Evolutionary conservation across 2,888 invertebrate genomes (phyloP).

Genomic region (Eupelmus urozonus): DNA sequence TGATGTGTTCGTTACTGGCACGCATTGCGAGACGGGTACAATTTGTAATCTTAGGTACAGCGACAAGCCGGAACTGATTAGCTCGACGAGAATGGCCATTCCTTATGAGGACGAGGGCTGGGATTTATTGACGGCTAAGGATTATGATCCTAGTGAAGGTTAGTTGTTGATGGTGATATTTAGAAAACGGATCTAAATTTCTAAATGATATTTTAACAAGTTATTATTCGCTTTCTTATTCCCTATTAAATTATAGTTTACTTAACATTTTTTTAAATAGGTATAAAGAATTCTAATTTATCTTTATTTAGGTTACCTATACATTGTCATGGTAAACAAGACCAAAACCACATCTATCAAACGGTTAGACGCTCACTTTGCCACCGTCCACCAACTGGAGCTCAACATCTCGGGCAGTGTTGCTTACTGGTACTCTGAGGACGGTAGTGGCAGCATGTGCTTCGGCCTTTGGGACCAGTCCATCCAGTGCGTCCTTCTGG

Average conservation of each 20-base stretch:
- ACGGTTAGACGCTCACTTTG: constrained; percentile 21
- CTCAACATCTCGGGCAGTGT: constrained; percentile 41
- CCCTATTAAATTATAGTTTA: no score
- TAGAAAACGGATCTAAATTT: no score
- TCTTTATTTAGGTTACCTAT: constrained; percentile 35
- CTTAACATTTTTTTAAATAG: no score
- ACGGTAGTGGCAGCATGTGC: constrained; percentile 34
- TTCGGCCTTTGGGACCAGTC: constrained; percentile 29
- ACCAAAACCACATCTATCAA: constrained; percentile 18
- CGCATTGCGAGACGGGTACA: background rate
- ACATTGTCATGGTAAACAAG: constrained; percentile 21
- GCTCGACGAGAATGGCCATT: background rate
- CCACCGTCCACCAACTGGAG: background rate
- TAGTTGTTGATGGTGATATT: background rate
- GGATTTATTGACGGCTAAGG: constrained; percentile 22
- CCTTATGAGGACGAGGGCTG: constrained; percentile 28
- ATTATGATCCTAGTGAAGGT: constrained; percentile 36
- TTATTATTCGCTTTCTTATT: no score
- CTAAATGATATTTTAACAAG: no score
- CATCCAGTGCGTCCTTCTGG: constrained; percentile 37
- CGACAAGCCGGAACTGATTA: constrained; percentile 13
- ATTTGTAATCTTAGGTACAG: constrained; percentile 43
- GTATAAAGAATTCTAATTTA: no score
- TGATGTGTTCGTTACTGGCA: constrained; percentile 40
- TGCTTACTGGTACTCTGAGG: constrained; percentile 41